Base-by-base conservation (phyloP, 2,113 vertebrate species). In the Poeciliopsis prolifica region DNA sequence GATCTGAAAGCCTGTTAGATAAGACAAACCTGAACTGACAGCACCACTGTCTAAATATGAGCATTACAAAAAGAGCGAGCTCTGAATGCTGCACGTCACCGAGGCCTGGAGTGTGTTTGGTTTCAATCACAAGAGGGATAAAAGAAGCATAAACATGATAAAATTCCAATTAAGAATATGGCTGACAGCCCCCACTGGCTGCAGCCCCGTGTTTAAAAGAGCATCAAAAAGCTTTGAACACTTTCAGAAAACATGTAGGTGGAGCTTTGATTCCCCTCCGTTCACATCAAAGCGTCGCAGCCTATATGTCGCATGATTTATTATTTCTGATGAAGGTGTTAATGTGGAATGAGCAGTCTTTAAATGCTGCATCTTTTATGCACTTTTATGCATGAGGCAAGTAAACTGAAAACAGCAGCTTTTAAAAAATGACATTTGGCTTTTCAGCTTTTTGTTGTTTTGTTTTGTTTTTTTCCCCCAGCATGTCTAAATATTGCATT, bases 181-280 rank as follows among this genome's bases (percentile, higher is more conserved):
- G 65, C 61, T 42, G 65, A 40, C n/a, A 5, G 64, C 33, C 51
- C 17, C 51, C 40, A 31, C 33, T 61, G 73, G 65, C 73, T 75
- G 33, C 3, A 28, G 28, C n/a, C 64, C 64, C 67, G 26, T 60
- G 10, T 58, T 37, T 58, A 58, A 58, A 35, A 66, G n/a, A 66
- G 44, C 62, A 65, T 65, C n/a, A 29, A n/a, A 30, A 74, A 74
- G 17, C 19, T 67, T 42, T 67, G 33, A 61, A 29, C 42, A 30
- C 29, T 24, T 12, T 51, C 28, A 30, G 67, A 37, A 37, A 37
- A 30, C 67, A 68, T 24, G 65, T 26, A 67, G 65, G 65, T 67
- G n/a, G 33, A 67, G 65, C 65, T 67, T 42, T 67, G 65, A 44
- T 67, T 67, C 17, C 10, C 15, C 24, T 26, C n/a, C 14, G 26